Base-by-base conservation (phyloP, 2,888 invertebrate species). In the Eupithecia centaureata region DNA sequence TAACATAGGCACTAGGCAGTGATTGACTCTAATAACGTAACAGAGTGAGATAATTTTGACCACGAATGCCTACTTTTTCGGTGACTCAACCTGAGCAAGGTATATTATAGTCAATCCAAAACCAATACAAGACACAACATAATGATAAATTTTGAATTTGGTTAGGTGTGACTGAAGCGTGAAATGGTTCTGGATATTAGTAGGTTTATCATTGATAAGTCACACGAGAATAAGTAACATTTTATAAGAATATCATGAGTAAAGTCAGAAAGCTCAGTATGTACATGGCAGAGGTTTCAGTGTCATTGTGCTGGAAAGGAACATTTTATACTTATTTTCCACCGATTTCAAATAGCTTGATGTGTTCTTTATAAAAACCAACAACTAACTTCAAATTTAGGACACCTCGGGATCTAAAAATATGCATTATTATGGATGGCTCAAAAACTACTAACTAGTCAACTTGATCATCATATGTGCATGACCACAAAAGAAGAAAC, bases 61-160 rank as follows among this genome's bases (percentile, higher is more conserved):
- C 65, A 35, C 38, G 59, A 64, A 68, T 72, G 73, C 69, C 67
- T 72, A 76, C 74, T 51, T 73, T 73, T 74, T 58, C 65, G 66
- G 68, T 67, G 71, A 70, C 52, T 33, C 32, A 62, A 76, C 75
- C 73, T 79, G 77, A 78, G 62, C 79, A 78, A 79, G 77, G 80
- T 79, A 77, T 73, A 32, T 30, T 57, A 81, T 76, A 82, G 77
- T 85, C 84, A 88, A 92, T 90, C 88, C 88, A 89, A 87, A 91
- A 93, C 93, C 93, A 92, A 94, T 93, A 93, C 93, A 94, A 93
- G 93, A 94, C 93, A 93, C 93, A 93, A 92, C 93, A 92, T 89
- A 77, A 81, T 85, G 81, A 78, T 80, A 82, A 90, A 92, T 92
- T 93, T 93, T 79, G 92, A 92, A 92, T 92, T 92, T 92, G 87